A percentile compares a stretch with the other conserved stretches of the same genome.
Conservation (phyloP, 2,113 vertebrate species). For the Nycticorax nycticorax region DNA sequence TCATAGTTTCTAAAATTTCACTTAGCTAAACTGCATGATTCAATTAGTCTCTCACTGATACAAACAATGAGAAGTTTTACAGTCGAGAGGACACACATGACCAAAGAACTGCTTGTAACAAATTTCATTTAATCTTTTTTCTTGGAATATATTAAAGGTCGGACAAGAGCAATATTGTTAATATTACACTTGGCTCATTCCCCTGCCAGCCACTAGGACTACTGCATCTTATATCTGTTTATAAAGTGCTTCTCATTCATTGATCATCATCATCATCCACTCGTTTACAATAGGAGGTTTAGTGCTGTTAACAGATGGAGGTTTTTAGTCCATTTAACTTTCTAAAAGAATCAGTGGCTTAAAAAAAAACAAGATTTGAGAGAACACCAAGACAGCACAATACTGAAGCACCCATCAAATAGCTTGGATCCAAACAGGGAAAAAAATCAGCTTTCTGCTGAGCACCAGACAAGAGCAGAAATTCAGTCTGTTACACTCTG, state of each 20-base stretch:
- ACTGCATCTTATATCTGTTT: neutral
- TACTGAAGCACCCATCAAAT: constrained; percentile 29
- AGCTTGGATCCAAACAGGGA: neutral
- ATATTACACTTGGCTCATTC: neutral
- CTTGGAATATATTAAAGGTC: neutral
- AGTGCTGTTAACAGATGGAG: neutral
- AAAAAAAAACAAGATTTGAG: neutral
- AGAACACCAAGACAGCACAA: neutral
- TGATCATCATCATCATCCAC: neutral
- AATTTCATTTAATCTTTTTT: neutral
- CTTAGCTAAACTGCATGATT: too few species aligned
- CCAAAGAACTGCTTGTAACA: neutral
- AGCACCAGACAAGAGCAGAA: neutral
- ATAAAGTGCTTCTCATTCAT: neutral
- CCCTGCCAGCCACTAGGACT: neutral
- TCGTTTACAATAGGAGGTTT: neutral
- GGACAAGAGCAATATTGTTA: neutral
- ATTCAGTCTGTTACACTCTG: neutral
- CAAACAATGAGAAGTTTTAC: too few species aligned
- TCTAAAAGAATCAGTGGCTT: neutral
- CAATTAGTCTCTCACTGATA: too few species aligned
- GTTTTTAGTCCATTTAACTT: neutral
- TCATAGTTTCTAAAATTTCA: neutral
- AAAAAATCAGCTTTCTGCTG: constrained; percentile 52
- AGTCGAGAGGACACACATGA: neutral